A percentile compares a stretch with the other conserved stretches of the same genome.
Conservation (phyloP, 1,140 invertebrate genomes). For the Conus betulinus region DNA sequence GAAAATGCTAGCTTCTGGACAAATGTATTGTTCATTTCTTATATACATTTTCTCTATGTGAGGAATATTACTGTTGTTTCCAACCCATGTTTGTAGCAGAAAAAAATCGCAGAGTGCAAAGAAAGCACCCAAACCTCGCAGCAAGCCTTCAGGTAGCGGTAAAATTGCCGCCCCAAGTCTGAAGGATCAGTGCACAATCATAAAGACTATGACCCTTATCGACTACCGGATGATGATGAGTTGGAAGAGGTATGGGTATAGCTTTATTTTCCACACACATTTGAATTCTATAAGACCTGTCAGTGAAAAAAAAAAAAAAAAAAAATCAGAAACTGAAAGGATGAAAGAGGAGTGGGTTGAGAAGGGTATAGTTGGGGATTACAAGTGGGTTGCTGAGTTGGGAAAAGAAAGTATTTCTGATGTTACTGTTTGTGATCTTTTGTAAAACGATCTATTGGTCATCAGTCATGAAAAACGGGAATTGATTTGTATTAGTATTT, state of each 20-base stretch:
- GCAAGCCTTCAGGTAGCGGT: conserved; percentile 21
- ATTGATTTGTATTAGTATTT: too few relatives aligned
- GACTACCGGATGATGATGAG: conserved; percentile 35
- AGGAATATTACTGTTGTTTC: neutral
- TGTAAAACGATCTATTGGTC: too few relatives aligned
- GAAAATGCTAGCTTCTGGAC: neutral
- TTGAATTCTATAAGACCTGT: neutral
- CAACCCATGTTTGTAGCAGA: conserved; percentile 21
- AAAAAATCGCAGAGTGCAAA: conserved; percentile 30
- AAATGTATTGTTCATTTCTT: neutral
- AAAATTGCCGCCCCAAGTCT: conserved; percentile 29
- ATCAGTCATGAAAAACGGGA: too few relatives aligned
- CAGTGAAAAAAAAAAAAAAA: neutral
- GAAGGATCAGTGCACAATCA: conserved; percentile 35
- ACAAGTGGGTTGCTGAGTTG: too few relatives aligned
- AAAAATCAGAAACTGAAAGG: neutral
- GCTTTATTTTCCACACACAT: neutral
- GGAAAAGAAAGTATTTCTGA: too few relatives aligned
- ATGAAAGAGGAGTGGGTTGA: neutral
- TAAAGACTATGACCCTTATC: conserved; percentile 34
- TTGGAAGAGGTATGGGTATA: conserved; percentile 15
- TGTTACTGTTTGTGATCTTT: too few relatives aligned
- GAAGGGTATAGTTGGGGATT: too few relatives aligned
- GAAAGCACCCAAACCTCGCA: conserved; percentile 16
- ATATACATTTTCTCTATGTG: neutral